Evolutionary conservation across 1,140 invertebrate species (phyloP).

Genomic region (Drosophila baimaii): DNA sequence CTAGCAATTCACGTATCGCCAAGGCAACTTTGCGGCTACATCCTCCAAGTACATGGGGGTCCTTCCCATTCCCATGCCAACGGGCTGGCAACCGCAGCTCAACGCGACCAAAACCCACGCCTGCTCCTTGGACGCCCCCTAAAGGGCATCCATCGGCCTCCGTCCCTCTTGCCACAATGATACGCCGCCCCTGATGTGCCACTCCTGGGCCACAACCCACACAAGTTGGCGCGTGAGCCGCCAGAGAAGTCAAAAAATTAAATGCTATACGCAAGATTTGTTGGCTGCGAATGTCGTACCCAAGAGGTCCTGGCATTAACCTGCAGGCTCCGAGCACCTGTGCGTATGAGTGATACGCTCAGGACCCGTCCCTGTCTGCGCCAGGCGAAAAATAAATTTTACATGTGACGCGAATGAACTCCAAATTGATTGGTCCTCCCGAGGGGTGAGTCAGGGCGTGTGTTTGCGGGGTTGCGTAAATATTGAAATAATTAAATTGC

Average conservation of each 20-base stretch:
- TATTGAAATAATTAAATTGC: constrained; percentile 65
- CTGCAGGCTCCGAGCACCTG: constrained; percentile 28
- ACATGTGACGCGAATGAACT: constrained; percentile 50
- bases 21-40: constrained; percentile 46
- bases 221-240: constrained; percentile 52
- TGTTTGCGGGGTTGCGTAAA: constrained; percentile 24
- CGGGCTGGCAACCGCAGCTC: constrained; percentile 22
- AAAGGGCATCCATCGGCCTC: not conserved
- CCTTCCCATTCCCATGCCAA: not conserved
- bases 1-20: constrained; percentile 19
- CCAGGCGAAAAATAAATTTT: constrained; percentile 55
- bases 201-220: constrained; percentile 11
- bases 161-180: not conserved
- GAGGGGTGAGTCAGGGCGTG: not conserved
- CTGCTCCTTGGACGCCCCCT: constrained; percentile 5
- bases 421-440: constrained; percentile 43
- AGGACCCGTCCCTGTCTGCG: constrained; percentile 23
- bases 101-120: constrained; percentile 9
- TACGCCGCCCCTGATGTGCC: not conserved
- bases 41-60: constrained; percentile 6
- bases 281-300: constrained; percentile 39
- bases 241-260: constrained; percentile 74
- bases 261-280: constrained; percentile 71
- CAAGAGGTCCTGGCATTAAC: constrained; percentile 29
- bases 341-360: constrained; percentile 66